phyloP scores from a whole-genome alignment of 2,797 vertebrate species.

The Anguilla pacifica region DNA sequence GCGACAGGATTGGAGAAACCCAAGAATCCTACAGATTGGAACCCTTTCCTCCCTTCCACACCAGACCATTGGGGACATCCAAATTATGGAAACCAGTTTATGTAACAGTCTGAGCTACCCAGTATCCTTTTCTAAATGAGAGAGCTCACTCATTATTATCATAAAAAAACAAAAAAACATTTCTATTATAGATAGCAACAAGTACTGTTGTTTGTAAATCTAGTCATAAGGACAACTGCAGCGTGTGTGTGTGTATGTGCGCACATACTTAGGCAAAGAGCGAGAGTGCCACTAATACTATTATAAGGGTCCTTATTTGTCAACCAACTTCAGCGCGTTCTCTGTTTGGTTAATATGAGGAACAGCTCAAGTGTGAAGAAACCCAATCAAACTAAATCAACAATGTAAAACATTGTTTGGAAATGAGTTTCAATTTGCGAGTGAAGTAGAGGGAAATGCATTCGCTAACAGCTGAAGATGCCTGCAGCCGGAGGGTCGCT shows the following conservation, averaged over 20 bases:
- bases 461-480: slow-evolving; percentile 21
- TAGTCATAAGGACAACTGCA: neutral
- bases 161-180: neutral
- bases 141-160: neutral
- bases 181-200: neutral
- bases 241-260: neutral
- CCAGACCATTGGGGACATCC: neutral
- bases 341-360: slow-evolving; percentile 45
- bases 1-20: neutral
- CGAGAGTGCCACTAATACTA: slow-evolving; percentile 35
- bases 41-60: neutral
- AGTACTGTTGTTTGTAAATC: neutral
- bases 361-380: slow-evolving; percentile 50
- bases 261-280: neutral
- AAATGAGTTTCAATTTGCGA: slow-evolving; percentile 49
- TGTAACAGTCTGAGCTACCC: neutral
- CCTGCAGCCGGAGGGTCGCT: slow-evolving; percentile 24
- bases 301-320: slow-evolving; percentile 49
- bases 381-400: slow-evolving; percentile 60
- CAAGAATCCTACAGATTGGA: neutral
- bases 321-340: slow-evolving; percentile 38
- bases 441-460: slow-evolving; percentile 46
- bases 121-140: neutral
- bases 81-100: neutral
- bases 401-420: slow-evolving; percentile 40